Evolutionary conservation across 1,140 invertebrate genomes (phyloP), one percentile per base, ranked within the genome.

Genomic region (Homarus americanus): DNA sequence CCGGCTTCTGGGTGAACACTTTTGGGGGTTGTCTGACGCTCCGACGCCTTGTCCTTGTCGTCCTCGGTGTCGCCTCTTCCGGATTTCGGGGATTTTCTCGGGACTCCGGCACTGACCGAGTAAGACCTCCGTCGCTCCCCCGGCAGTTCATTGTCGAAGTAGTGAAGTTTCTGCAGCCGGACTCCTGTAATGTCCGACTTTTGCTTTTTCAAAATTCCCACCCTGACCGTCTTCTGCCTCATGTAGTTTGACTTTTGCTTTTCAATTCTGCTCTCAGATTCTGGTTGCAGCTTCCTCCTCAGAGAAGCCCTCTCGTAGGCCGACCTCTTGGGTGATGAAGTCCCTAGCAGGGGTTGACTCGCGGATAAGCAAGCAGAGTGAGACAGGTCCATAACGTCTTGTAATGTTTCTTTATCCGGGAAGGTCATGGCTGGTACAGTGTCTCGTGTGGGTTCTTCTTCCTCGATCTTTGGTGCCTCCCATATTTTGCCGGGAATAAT

Each of bases 241-340:
- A 90, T 90, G 36, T 90, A 90, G 17, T 90, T 90, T 20, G 88
- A 90, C 49, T 84, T 90, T 38, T 90, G 88, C 80, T 90, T 90
- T 49, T 90, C 88, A 63, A 32, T 53, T 44, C 88, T 83, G 79
- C 88, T 90, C 40, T 90, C 88, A 7, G 88, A 90, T 40, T 90
- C 88, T 20, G 88, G 88, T 34, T 90, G 88, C 32, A 82, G 88
- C 34, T 78, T 83, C 41, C 79, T 83, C 36, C 66, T 90, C 17
- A 90, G 28, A 24, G 88, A 90, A 40, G 88, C 28, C 63, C 82
- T 83, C 34, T 90, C 88, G 41, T 75, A 90, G 24, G 88, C 73
- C 17, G 72, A 32, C 3, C 88, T 80, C 38, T 76, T 72, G 28
- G 69, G 88, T n/a, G 10, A 58, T 15, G 28, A 73, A 53, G n/a